Conservation (phyloP, 1,140 invertebrate genomes). For the Neodiprion virginianus region DNA sequence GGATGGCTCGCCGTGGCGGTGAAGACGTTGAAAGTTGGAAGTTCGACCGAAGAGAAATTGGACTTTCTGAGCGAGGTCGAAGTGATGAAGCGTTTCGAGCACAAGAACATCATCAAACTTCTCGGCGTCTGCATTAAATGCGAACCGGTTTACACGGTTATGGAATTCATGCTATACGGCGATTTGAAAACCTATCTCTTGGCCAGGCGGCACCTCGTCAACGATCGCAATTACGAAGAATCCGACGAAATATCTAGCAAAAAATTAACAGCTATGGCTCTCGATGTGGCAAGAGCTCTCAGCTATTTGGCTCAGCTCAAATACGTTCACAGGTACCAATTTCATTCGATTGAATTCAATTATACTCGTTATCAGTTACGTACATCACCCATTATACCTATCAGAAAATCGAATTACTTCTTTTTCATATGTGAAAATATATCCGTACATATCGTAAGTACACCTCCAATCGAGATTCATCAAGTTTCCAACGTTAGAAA, state of each 20-base stretch:
- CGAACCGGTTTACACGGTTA: conserved; percentile 88
- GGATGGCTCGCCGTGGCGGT: conserved; percentile 90
- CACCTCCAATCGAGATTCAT: too few relatives aligned
- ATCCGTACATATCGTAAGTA: too few relatives aligned
- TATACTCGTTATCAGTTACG: background rate
- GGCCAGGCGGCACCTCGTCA: conserved; percentile 82
- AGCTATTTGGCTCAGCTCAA: conserved; percentile 81
- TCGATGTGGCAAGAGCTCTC: conserved; percentile 86
- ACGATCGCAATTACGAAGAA: conserved; percentile 69
- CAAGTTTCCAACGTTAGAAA: too few relatives aligned
- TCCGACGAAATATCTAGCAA: conserved; percentile 79
- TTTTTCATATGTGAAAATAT: background rate
- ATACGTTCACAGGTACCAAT: conserved; percentile 76
- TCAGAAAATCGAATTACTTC: background rate
- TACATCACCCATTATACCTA: background rate
- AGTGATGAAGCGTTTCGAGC: conserved; percentile 90
- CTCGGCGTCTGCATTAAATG: conserved; percentile 85
- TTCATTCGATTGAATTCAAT: background rate
- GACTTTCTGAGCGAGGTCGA: conserved; percentile 94
- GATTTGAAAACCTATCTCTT: conserved; percentile 89
- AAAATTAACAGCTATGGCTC: conserved; percentile 82
- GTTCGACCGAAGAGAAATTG: conserved; percentile 84
- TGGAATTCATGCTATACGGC: conserved; percentile 94
- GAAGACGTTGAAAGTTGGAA: conserved; percentile 87
- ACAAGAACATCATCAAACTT: conserved; percentile 88